phyloP scores from a whole-genome alignment of 2,888 invertebrate species.

The Amphipoea oculea region DNA sequence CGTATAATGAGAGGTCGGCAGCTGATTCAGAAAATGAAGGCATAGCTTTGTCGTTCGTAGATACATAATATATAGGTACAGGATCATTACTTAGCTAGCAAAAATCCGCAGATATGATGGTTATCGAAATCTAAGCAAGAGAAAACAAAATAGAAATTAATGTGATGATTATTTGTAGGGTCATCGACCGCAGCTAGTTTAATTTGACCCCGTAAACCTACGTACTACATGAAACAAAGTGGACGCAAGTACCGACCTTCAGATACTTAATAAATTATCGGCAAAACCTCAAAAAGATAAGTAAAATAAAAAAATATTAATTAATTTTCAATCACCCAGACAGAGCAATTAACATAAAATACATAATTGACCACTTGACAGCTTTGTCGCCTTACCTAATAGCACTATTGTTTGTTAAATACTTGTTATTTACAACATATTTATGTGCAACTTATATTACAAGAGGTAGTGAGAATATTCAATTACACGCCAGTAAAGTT shows the following conservation, averaged over 20 bases:
- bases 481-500: background rate
- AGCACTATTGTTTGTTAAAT: conserved; percentile 5
- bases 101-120: no score
- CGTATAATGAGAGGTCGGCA: background rate
- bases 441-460: background rate
- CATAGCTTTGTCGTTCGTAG: background rate
- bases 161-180: no score
- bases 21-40: background rate
- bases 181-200: no score
- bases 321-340: background rate
- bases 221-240: background rate
- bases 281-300: background rate
- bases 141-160: no score
- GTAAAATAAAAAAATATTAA: background rate
- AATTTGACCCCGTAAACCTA: no score
- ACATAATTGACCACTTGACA: background rate
- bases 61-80: no score
- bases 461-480: background rate
- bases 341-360: background rate
- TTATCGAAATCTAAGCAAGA: no score
- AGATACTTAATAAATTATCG: no score
- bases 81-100: no score
- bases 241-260: background rate
- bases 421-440: background rate
- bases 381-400: conserved; percentile 1